These are phyloP conservation scores for Clamator glandarius DNA, from an alignment of 2,797 vertebrate genomes.

Conservation along the genomic window DNA sequence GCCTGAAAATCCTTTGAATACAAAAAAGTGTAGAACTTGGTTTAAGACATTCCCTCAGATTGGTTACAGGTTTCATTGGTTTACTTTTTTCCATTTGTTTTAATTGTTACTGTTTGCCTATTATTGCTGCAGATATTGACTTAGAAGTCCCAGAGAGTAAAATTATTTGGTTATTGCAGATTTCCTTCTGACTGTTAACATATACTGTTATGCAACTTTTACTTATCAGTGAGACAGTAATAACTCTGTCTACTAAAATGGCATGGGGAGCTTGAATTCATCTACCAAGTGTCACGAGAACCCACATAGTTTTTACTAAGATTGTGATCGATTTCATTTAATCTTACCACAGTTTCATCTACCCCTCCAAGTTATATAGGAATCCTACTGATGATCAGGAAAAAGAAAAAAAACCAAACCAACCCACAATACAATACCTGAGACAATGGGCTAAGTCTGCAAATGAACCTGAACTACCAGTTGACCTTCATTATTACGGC, in stretches of 20 bases:
- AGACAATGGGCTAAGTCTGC: neutral
- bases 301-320: neutral
- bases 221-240: neutral
- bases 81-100: neutral
- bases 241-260: neutral
- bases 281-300: too few relatives aligned
- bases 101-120: neutral
- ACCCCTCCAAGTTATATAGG: neutral
- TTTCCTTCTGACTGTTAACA: neutral
- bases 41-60: neutral
- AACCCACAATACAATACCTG: fast-evolving
- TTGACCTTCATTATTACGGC: neutral
- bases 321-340: neutral
- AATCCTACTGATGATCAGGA: neutral
- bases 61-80: neutral
- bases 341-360: neutral
- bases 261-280: neutral
- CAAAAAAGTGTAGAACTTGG: neutral
- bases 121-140: neutral
- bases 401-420: neutral
- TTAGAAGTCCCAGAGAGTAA: neutral
- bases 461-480: neutral
- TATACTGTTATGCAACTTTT: neutral
- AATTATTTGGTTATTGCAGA: neutral
- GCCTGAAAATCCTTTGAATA: neutral